Percentiles rank a stretch among this genome's conserved stretches.
phyloP scores from a whole-genome alignment of 30 jellyfish, hydroid and myxozoan species.

The Catostylus mosaicus region DNA sequence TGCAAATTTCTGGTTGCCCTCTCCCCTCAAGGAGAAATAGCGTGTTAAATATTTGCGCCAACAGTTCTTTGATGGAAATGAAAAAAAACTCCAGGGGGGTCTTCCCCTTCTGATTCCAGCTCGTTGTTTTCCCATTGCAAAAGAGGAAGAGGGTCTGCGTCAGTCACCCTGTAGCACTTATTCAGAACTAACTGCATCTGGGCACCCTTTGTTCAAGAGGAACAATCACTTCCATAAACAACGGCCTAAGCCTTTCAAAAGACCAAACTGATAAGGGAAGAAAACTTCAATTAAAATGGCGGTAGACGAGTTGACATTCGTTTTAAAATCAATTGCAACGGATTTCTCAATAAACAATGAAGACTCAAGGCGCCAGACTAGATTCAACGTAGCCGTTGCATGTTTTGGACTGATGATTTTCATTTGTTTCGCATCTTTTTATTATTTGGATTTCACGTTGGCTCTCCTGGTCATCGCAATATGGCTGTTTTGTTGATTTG shows the following conservation, averaged over 20 bases:
- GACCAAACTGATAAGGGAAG: not conserved
- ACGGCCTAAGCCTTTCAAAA: not conserved
- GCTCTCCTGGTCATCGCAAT: slow-evolving; percentile 61
- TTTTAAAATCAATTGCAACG: slow-evolving; percentile 40
- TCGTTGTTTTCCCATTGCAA: too few relatives aligned
- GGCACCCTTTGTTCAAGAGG: not conserved
- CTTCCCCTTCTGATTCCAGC: too few relatives aligned
- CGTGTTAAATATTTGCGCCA: too few relatives aligned
- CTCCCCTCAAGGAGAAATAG: too few relatives aligned
- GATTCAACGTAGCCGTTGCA: slow-evolving; percentile 37
- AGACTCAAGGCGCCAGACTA: slow-evolving; percentile 34
- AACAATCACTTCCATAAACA: not conserved
- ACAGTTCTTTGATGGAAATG: too few relatives aligned
- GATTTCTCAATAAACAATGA: slow-evolving; percentile 20
- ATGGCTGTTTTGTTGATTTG: slow-evolving; percentile 48
- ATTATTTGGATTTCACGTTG: slow-evolving; percentile 53
- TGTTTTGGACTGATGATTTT: slow-evolving; percentile 44
- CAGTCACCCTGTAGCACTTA: not conserved
- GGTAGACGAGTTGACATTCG: slow-evolving; percentile 52
- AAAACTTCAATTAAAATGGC: slow-evolving; percentile 27
- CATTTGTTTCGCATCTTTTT: slow-evolving; percentile 32
- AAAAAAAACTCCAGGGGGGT: too few relatives aligned
- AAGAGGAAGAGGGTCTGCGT: not conserved
- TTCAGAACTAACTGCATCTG: not conserved
- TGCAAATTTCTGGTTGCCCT: too few relatives aligned